A percentile compares a stretch with the other conserved stretches of the same genome.
phyloP scores from a whole-genome alignment of 1,140 invertebrate species.

The Daktulosphaira vitifoliae region DNA sequence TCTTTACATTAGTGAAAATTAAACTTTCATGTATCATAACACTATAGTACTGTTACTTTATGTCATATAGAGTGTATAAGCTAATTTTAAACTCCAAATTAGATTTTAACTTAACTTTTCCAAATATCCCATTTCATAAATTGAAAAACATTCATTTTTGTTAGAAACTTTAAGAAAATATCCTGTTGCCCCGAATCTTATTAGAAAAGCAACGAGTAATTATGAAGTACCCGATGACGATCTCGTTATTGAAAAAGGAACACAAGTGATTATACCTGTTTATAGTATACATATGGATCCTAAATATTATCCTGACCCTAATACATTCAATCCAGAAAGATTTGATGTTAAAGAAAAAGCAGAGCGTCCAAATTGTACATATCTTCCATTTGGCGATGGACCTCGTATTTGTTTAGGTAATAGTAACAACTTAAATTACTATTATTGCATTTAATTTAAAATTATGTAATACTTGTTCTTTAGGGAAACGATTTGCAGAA shows the following conservation, averaged over 20 bases:
- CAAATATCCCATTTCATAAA: neutral
- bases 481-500: slow-evolving; percentile 36
- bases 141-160: neutral
- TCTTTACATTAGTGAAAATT: too few relatives aligned
- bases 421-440: neutral
- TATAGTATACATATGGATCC: slow-evolving; percentile 43
- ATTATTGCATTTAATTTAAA: neutral
- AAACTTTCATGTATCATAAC: too few relatives aligned
- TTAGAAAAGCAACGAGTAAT: slow-evolving; percentile 46
- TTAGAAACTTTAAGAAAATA: slow-evolving; percentile 52
- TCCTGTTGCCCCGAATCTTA: slow-evolving; percentile 48
- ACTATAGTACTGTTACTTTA: too few relatives aligned
- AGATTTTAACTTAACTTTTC: neutral
- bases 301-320: slow-evolving; percentile 49
- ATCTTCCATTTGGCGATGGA: slow-evolving; percentile 51
- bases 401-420: slow-evolving; percentile 45
- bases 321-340: slow-evolving; percentile 53
- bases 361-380: slow-evolving; percentile 43
- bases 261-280: slow-evolving; percentile 47
- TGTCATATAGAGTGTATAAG: too few relatives aligned
- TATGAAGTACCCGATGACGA: slow-evolving; percentile 48
- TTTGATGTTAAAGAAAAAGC: slow-evolving; percentile 45
- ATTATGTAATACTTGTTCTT: neutral
- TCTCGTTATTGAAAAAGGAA: slow-evolving; percentile 46
- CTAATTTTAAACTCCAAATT: too few relatives aligned